Percentiles rank a stretch among this genome's conserved stretches.
phyloP scores from a whole-genome alignment of 1,140 invertebrate species.

The Caenorhabditis inopinata region DNA sequence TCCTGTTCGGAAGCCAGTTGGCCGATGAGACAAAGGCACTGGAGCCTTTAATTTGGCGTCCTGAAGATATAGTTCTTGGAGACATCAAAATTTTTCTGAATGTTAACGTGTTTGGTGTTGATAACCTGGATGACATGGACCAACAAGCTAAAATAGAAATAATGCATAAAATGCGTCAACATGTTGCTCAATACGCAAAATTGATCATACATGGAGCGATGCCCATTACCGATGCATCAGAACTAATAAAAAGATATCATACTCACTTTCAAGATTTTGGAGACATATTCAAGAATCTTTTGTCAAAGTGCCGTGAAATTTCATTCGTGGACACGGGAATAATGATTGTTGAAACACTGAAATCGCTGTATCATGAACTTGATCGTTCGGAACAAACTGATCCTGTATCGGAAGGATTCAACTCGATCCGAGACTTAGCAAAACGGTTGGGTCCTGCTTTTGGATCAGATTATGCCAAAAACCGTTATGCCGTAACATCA shows the following conservation, averaged over 20 bases:
- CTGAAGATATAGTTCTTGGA: slow-evolving; percentile 62
- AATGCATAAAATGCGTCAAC: slow-evolving; percentile 71
- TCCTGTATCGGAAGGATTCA: slow-evolving; percentile 51
- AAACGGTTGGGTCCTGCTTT: slow-evolving; percentile 94
- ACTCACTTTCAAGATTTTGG: slow-evolving; percentile 92
- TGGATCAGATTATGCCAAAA: slow-evolving; percentile 93
- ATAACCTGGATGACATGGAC: slow-evolving; percentile 72
- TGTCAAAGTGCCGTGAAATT: slow-evolving; percentile 93
- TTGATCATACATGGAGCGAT: slow-evolving; percentile 95
- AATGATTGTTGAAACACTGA: slow-evolving; percentile 88
- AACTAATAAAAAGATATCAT: slow-evolving; percentile 76
- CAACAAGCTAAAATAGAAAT: slow-evolving; percentile 33
- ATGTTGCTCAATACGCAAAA: slow-evolving; percentile 93
- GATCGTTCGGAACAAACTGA: slow-evolving; percentile 42
- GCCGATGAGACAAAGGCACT: slow-evolving; percentile 70
- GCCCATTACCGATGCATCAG: slow-evolving; percentile 87
- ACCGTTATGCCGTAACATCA: slow-evolving; percentile 91
- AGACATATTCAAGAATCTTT: slow-evolving; percentile 96
- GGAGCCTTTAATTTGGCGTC: slow-evolving; percentile 76
- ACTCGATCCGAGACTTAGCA: slow-evolving; percentile 77
- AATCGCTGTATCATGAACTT: slow-evolving; percentile 74
- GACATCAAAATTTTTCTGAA: slow-evolving; percentile 54
- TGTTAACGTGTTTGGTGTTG: slow-evolving; percentile 85
- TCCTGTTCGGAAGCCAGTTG: slow-evolving; percentile 89
- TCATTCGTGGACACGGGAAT: slow-evolving; percentile 93